phyloP scores from a whole-genome alignment of 2,113 vertebrate species.

The Formicarius rufipectus region DNA sequence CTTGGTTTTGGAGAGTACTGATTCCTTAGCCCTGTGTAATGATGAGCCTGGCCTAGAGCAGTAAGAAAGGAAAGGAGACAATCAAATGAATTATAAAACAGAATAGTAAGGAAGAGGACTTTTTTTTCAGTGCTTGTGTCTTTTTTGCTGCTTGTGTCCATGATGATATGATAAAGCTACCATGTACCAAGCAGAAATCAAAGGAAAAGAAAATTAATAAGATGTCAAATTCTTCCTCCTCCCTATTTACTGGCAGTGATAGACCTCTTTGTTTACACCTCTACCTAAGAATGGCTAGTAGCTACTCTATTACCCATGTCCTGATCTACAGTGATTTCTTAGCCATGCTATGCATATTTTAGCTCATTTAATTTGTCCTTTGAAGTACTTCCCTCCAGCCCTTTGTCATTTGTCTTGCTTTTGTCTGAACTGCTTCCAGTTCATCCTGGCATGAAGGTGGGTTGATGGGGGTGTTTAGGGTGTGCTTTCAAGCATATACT shows the following conservation, averaged over 20 bases:
- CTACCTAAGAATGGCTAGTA: neutral
- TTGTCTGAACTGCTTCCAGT: constrained; percentile 3
- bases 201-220: neutral
- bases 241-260: neutral
- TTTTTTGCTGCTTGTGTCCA: neutral
- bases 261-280: neutral
- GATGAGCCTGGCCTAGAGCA: neutral
- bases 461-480: neutral
- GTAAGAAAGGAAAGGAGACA: neutral
- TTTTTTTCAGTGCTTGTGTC: neutral
- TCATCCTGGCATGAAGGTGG: neutral
- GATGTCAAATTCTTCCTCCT: neutral
- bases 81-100: neutral
- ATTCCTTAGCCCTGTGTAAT: neutral
- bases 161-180: neutral
- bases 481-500: neutral
- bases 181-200: neutral
- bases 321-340: neutral
- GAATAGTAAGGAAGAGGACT: neutral
- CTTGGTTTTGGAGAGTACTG: neutral
- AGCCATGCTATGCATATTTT: neutral
- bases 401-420: constrained; percentile 8
- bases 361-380: constrained; percentile 29
- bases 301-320: neutral
- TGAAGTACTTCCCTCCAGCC: constrained; percentile 27